phyloP scores from a whole-genome alignment of 37 sponge, comb jelly and placozoan species.

The Chondrosia reniformis region DNA sequence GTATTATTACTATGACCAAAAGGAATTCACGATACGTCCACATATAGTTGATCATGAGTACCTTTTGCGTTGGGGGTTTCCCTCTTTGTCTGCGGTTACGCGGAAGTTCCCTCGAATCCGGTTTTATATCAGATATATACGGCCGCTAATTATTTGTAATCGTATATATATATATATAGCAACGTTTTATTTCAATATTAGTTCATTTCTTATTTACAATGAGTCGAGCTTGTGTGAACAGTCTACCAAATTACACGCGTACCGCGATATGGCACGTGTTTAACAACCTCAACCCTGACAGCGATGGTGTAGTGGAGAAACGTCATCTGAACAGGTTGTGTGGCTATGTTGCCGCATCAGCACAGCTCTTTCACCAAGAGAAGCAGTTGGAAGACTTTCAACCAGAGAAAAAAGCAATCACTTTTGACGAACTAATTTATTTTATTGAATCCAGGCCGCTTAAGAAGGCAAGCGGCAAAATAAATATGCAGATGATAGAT shows the following conservation, averaged over 20 bases:
- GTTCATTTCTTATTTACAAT: too few species aligned
- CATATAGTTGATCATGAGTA: background rate
- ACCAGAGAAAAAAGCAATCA: background rate
- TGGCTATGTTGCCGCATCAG: background rate
- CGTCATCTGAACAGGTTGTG: background rate
- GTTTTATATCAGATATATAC: background rate
- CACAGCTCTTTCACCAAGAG: background rate
- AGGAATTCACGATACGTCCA: too few species aligned
- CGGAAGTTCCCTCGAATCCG: background rate
- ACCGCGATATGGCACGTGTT: background rate
- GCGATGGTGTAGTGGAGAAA: constrained; percentile 17
- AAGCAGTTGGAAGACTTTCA: background rate
- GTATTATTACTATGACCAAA: too few species aligned
- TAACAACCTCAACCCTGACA: background rate
- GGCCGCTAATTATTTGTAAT: too few species aligned
- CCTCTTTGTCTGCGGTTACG: too few species aligned
- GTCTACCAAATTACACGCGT: background rate
- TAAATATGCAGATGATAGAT: background rate
- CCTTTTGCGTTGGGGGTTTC: too few species aligned
- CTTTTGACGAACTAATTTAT: background rate
- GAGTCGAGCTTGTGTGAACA: too few species aligned
- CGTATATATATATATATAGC: too few species aligned
- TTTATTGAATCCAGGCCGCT: constrained; percentile 3
- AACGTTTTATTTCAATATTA: too few species aligned
- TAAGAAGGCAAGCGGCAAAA: background rate